Evolutionary conservation across 2,113 vertebrate genomes (phyloP).

Genomic region (Malurus alboscapulatus): DNA sequence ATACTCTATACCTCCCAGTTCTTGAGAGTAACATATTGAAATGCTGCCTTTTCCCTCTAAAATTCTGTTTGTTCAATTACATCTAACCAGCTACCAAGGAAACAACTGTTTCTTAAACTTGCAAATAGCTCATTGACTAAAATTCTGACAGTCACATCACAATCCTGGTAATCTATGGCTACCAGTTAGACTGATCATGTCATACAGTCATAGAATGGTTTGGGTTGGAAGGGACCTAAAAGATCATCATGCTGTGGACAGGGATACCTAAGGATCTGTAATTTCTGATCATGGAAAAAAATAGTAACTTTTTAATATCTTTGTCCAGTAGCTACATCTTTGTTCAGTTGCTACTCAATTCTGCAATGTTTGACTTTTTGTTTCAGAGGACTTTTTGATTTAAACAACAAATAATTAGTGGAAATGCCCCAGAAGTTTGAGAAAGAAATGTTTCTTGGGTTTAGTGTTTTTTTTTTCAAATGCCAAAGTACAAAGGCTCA

Average conservation of each 20-base stretch:
- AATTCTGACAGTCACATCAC: neutral
- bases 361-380: neutral
- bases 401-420: neutral
- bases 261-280: neutral
- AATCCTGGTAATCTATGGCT: neutral
- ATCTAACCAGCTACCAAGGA: neutral
- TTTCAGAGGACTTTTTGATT: neutral
- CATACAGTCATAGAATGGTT: neutral
- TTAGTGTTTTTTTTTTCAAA: neutral
- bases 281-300: neutral
- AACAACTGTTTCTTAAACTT: neutral
- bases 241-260: neutral
- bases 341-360: neutral
- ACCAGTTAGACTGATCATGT: neutral
- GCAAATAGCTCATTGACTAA: neutral
- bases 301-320: neutral
- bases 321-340: too few relatives aligned
- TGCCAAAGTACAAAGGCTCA: neutral
- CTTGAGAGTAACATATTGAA: neutral
- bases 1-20: neutral
- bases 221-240: neutral
- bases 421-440: neutral
- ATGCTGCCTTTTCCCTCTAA: neutral
- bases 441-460: neutral
- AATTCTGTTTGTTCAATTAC: neutral